Percentiles rank a stretch among this genome's conserved stretches.
These are phyloP conservation scores for Chaetops frenatus DNA, from an alignment of 2,113 vertebrate genomes.

Conservation along the genomic window DNA sequence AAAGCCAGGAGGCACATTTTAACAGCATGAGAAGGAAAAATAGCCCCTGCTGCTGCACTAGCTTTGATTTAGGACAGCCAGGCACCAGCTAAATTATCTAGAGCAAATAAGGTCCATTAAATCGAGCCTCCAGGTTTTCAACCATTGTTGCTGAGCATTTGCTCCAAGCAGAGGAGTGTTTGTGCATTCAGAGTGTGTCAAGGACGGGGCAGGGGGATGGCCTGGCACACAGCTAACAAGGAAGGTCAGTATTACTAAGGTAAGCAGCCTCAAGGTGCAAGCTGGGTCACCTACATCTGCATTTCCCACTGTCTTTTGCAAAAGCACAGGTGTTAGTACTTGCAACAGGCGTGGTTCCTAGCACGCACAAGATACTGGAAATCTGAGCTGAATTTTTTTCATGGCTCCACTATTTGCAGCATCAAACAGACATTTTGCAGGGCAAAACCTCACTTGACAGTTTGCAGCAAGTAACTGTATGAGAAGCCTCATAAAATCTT, in stretches of 20 bases:
- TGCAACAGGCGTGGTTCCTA: background rate
- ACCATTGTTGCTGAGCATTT: fast-evolving
- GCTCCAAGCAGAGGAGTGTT: background rate
- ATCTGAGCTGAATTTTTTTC: background rate
- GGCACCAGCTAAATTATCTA: background rate
- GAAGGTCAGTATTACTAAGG: background rate
- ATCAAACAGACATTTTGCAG: background rate
- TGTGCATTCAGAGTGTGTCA: fast-evolving
- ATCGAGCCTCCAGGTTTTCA: background rate
- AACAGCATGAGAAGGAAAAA: background rate
- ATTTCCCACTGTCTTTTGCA: background rate
- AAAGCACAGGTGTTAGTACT: background rate
- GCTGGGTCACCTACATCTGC: background rate
- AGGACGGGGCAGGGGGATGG: fast-evolving
- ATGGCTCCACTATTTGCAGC: background rate
- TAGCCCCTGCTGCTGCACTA: background rate
- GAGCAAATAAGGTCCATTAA: background rate
- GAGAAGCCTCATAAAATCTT: background rate
- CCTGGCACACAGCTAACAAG: fast-evolving
- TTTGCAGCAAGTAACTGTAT: background rate
- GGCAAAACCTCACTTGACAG: background rate
- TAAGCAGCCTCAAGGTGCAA: background rate
- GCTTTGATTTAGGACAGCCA: background rate
- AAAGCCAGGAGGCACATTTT: background rate
- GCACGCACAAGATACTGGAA: fast-evolving